Evolutionary conservation across 2,797 vertebrate species (phyloP), one percentile per base, ranked within the genome.

Genomic region (Myotis myotis): DNA sequence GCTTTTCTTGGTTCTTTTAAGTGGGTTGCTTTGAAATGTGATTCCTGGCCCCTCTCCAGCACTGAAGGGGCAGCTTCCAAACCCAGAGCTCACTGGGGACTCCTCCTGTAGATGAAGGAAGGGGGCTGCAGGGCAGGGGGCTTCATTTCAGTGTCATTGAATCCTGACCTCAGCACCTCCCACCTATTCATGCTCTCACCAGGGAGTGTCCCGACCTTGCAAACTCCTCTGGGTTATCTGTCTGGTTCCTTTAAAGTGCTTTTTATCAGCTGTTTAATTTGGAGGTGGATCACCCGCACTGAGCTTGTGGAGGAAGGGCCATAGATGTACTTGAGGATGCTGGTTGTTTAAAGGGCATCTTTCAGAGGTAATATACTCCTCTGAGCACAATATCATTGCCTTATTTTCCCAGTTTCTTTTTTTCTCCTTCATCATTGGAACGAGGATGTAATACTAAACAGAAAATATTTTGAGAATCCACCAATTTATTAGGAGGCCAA

Each of bases 151-250:
- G 76, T 44, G 94, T 84, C 83, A 13, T 92, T 97, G 95, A 96
- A 93, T 92, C 91, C 93, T 94, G 97, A 96, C 96, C 94, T 96
- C 82, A 8, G 80, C 90, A 92, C 94, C 96, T 96, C 94, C 94
- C 85, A 95, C 36, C 87, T 76, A 90, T 94, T 96, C 92, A 88
- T 5, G 23, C 55, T 57, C 86, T 72, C 71, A 49, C 60, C 23
- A 1, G 87, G 84, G 96, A 94, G 60, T 74, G 75, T 64, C 75
- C 70, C 55, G 90, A 94, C 94, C 97, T 94, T 95, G 87, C 90
- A 86, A 53, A 90, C 89, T 83, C 71, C 75, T 84, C 81, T 28
- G 68, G 76, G 81, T 91, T 55, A 70, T 68, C 30, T 47, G 38
- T 57, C 22, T 85, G 36, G 57, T 51, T 84, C 62, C 91, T 47